Evolutionary conservation across 2,113 vertebrate genomes (phyloP), one percentile per base, ranked within the genome.

Genomic region (Galbula dea): DNA sequence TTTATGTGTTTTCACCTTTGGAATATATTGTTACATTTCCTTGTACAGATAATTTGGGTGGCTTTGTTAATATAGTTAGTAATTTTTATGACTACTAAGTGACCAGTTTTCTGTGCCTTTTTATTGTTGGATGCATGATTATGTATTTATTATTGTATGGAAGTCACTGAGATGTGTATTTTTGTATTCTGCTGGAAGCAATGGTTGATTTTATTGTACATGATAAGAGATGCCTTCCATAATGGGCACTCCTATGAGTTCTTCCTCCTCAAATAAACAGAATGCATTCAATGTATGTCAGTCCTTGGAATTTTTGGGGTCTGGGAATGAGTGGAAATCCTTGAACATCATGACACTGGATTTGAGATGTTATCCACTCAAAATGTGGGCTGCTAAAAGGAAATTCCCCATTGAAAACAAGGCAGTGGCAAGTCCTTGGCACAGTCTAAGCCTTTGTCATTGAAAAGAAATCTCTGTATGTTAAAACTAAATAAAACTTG

Each of bases 81-180:
- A 96, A 98, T 99, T 99, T 99, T 98, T 98, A 99, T 99, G 99
- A 99, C 98, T 99, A 99, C 99, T 99, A 98, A 99, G 98, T 99
- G 99, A 99, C 98, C 98, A 96, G 98, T 99, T 99, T 99, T 98
- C 97, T 92, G 98, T 99, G 99, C 99, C 99, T 99, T 99, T 96
- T 98, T 99, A 98, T 98, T 97, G 98, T 98, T 98, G 98, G 97
- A 98, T 98, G 99, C 99, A 99, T 99, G 98, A 97, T 98, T 97
- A 97, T 91, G 97, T 99, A 99, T 99, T 99, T 99, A 99, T 99
- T 99, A 98, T 98, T 96, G 98, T 99, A 98, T 98, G 98, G 98
- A 98, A 98, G 98, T 98, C 98, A 99, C 98, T 98, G 98, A 98
- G 98, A 98, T 98, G 98, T 99, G 99, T 99, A 99, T 99, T 99